Evolutionary conservation across 2,113 vertebrate species (phyloP).

Genomic region (Dinomys branickii): DNA sequence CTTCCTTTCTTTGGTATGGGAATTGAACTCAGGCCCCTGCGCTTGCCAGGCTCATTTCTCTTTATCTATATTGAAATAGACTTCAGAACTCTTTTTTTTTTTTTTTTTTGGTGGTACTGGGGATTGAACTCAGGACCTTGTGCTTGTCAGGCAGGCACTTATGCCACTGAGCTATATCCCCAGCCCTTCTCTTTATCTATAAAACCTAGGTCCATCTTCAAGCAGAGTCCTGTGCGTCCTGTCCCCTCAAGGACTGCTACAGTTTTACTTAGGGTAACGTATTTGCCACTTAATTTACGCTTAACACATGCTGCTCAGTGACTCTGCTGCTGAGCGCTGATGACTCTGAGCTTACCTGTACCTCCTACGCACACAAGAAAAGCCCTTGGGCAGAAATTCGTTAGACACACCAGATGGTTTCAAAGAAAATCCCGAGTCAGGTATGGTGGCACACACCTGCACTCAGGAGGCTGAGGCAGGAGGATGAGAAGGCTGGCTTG

Average conservation of each 20-base stretch:
- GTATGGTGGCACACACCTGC: background rate
- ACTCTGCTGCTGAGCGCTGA: background rate
- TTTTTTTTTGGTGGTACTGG: too few species aligned
- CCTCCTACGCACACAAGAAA: background rate
- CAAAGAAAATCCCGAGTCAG: background rate
- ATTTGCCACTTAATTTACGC: conserved; percentile 26
- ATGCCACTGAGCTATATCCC: too few species aligned
- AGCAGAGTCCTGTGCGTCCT: background rate
- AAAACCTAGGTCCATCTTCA: background rate
- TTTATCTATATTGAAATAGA: conserved; percentile 57
- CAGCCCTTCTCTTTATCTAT: conserved; percentile 61
- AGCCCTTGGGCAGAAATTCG: conserved; percentile 18
- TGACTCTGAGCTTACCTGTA: background rate
- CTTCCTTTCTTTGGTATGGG: too few species aligned
- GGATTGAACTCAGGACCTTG: too few species aligned
- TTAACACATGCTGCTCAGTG: background rate
- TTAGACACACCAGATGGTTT: background rate
- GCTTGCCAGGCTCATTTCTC: conserved; percentile 18
- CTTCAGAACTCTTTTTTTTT: too few species aligned
- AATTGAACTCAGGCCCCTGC: too few species aligned
- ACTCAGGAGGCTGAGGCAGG: background rate
- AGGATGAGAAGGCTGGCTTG: background rate
- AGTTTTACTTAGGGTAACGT: conserved; percentile 33
- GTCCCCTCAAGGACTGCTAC: background rate
- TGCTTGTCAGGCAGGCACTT: too few species aligned